Evolutionary conservation across 2,113 vertebrate species (phyloP), one percentile per base, ranked within the genome.

Genomic region (Alosa alosa): DNA sequence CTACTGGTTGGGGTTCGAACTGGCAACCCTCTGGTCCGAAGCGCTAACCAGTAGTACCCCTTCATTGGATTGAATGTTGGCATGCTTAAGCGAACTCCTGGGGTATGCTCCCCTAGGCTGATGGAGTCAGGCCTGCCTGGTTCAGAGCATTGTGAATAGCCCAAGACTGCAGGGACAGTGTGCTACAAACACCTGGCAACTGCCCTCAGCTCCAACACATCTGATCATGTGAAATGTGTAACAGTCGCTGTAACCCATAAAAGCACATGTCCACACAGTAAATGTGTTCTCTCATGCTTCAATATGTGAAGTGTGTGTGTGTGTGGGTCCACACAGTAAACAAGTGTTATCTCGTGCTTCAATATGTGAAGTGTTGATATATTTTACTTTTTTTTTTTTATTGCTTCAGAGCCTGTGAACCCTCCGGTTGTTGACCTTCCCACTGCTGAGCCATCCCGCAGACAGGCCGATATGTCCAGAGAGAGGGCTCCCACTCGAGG

Each of bases 401-500:
- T 25, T 72, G 25, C 25, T 13, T 78, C 72, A 89, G 89, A 2
- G 17, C 86, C 87, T 4, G 75, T 5, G 0, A 60, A 6, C 55
- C 18, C 55, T 22, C 20, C 55, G 5, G 3, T 22, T 60, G 55
- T 60, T 6, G 18, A 22, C 20, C 1, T 60, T 85, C 17, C 88
- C 20, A 39, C 87, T 85, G 17, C 20, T 41, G 68, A 17, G 44
- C 89, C 36, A 13, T 18, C 13, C 9, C 50, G 25, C 41, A 41
- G 41, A 60, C 36, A 7, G 10, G 6, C 41, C 13, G 72, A 88
- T 0, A 41, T 39, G 6, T 1, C 0, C 25, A 31, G 4, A 3
- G 72, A 39, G 10, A 78, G 36, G 31, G 11, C 2, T 4, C 31
- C 72, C 22, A 0, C 31, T 22, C 82, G 88, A 84, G 91, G 89